phyloP scores from a whole-genome alignment of 2,113 vertebrate species.

The Saimiri boliviensis region DNA sequence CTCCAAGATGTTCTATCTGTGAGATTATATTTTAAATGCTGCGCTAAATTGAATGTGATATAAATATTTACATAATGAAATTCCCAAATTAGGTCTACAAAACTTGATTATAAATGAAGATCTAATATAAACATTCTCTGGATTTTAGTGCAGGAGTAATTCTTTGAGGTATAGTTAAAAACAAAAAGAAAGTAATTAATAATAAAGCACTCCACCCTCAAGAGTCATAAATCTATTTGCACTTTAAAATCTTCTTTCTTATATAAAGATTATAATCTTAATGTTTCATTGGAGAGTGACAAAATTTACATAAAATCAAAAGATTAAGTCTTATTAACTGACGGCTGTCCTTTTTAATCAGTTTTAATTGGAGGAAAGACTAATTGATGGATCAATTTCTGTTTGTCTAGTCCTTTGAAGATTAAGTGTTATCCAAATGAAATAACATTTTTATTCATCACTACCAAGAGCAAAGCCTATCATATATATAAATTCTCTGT shows the following conservation, averaged over 20 bases:
- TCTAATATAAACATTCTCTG: conserved; percentile 38
- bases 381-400: conserved; percentile 4
- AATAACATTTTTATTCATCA: conserved; percentile 32
- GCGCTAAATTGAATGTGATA: not conserved
- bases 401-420: conserved; percentile 16
- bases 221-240: not conserved
- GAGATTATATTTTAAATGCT: not conserved
- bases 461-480: not conserved
- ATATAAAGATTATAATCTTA: not conserved
- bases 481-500: not conserved
- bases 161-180: not conserved
- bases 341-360: not conserved
- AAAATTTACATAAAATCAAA: conserved; percentile 11
- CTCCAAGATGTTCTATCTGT: not conserved
- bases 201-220: not conserved
- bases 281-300: conserved; percentile 4
- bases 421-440: not conserved
- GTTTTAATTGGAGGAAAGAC: not conserved
- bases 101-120: conserved; percentile 16
- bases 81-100: not conserved
- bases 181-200: conserved; percentile 17
- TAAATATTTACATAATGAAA: conserved; percentile 28
- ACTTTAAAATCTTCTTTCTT: conserved; percentile 23
- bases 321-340: not conserved
- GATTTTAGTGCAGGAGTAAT: not conserved